Evolutionary conservation across 2,113 vertebrate genomes (phyloP), one percentile per base, ranked within the genome.

Genomic region (Tyrannus savana): DNA sequence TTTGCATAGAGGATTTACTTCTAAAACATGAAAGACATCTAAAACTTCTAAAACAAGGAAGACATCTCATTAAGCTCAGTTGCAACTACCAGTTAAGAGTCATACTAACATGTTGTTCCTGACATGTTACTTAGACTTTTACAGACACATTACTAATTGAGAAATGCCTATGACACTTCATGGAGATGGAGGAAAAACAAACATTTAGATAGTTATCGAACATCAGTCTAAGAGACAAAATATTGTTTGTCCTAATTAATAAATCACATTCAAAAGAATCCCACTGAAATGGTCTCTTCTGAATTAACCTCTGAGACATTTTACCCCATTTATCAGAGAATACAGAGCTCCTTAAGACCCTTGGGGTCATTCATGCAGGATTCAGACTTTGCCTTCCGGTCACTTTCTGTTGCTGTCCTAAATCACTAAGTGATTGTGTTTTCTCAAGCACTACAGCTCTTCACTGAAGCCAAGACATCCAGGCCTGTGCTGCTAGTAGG

Each of bases 381-480:
- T n/a, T 84, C 23, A 42, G 55, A 47, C 30, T 73, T 78, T 33
- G 25, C 14, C 25, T 91, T 42, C 30, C 11, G 30, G 30, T 23
- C 42, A 25, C 58, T 12, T 4, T 39, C 47, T 77, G 30, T 50
- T 49, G 46, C 49, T 33, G 49, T 12, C 15, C 19, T 63, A n/a
- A 63, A 49, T 37, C 22, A 37, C 39, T 10, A n/a, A 58, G 19
- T 10, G 31, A 53, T 27, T 0, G 0, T 7, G 8, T 11, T 7
- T 47, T 10, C 28, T 58, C 1, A 2, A 62, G 14, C 44, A 12
- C 39, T 53, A 30, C 28, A 55, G 39, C 14, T 44, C 16, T 44
- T 42, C 15, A 21, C 41, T 46, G 14, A 23, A 79, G 19, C 16
- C 21, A 8, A 19, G 46, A 66, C 19, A 39, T 39, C 46, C 23